Percentiles rank a stretch among this genome's conserved stretches.
phyloP scores from a whole-genome alignment of 53 echinoderm and acorn worm genomes.

The Echinometra lucunter region DNA sequence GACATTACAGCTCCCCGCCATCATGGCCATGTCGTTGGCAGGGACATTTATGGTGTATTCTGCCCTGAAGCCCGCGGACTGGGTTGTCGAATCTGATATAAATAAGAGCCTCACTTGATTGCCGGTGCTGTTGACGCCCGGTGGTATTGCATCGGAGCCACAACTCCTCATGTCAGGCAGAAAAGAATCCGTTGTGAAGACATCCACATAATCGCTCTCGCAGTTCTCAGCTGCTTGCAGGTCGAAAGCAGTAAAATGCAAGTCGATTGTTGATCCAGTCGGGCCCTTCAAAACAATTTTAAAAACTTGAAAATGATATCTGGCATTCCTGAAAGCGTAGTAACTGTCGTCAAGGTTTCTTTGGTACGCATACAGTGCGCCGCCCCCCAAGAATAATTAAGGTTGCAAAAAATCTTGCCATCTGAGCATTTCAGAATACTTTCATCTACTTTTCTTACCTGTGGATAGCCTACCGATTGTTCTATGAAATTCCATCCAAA shows the following conservation, averaged over 20 bases:
- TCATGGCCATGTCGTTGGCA: not conserved
- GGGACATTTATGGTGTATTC: not conserved
- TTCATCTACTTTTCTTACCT: too few relatives aligned
- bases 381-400: too few relatives aligned
- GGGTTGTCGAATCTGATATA: not conserved
- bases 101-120: not conserved
- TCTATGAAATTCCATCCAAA: too few relatives aligned
- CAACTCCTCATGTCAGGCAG: not conserved
- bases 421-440: too few relatives aligned
- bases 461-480: too few relatives aligned
- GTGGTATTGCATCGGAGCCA: not conserved
- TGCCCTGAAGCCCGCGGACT: not conserved
- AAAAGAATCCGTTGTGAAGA: not conserved
- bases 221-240: not conserved
- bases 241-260: not conserved
- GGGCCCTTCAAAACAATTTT: not conserved
- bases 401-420: too few relatives aligned
- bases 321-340: too few relatives aligned
- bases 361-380: too few relatives aligned
- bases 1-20: not conserved
- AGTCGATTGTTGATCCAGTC: not conserved
- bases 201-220: not conserved
- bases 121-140: not conserved
- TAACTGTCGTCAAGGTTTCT: too few relatives aligned
- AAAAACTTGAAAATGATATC: not conserved